Percentiles rank a stretch among this genome's conserved stretches.
Conservation (phyloP, 2,888 invertebrate genomes). For the Andrena dorsata region DNA sequence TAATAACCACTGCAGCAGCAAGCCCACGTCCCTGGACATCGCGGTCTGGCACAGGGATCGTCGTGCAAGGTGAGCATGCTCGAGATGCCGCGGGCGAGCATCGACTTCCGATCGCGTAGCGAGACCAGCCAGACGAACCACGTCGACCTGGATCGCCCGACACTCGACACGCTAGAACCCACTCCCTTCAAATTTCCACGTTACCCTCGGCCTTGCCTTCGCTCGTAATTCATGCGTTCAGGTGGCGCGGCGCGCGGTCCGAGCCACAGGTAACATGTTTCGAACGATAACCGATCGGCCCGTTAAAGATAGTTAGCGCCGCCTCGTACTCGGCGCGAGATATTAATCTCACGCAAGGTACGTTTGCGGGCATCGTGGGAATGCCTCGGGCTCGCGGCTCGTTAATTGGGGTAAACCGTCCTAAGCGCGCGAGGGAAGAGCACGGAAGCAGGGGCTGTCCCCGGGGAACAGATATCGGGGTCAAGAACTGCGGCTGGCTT, state of each 20-base stretch:
- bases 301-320: conserved; percentile 24
- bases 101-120: not conserved
- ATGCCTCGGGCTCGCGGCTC: not conserved
- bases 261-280: conserved; percentile 15
- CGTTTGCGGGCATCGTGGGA: conserved; percentile 15
- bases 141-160: not conserved
- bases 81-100: conserved; percentile 1
- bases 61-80: conserved; percentile 89
- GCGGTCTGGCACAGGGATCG: conserved; percentile 96
- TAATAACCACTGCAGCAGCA: conserved; percentile 77
- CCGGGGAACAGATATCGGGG: conserved; percentile 42
- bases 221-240: not conserved
- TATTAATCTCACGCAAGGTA: conserved; percentile 56
- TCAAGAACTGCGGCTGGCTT: conserved; percentile 49
- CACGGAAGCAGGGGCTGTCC: conserved; percentile 22
- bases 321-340: conserved; percentile 57
- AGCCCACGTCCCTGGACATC: conserved; percentile 89
- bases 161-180: not conserved
- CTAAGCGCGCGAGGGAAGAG: not conserved
- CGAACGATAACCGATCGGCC: conserved; percentile 27
- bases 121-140: not conserved
- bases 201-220: not conserved
- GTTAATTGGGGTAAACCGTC: not conserved
- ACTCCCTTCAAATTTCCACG: not conserved
- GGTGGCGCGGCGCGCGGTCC: conserved; percentile 15